Conservation (phyloP, 1,140 invertebrate genomes). For the Melitaea cinxia region DNA sequence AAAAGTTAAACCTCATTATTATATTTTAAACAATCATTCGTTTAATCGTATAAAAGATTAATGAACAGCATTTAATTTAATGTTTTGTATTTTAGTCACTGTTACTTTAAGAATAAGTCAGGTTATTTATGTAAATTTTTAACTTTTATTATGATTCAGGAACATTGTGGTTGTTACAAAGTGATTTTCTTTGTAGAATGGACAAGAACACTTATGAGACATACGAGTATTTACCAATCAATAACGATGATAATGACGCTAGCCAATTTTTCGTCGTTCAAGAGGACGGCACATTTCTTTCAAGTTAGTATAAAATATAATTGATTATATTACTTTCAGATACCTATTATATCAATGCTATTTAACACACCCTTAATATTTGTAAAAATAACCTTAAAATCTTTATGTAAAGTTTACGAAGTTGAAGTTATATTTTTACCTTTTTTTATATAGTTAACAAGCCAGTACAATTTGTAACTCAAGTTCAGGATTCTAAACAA, state of each 20-base stretch:
- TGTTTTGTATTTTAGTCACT: not conserved
- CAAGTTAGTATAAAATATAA: slow-evolving; percentile 28
- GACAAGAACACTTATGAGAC: slow-evolving; percentile 60
- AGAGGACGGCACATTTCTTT: slow-evolving; percentile 64
- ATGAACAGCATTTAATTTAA: not conserved
- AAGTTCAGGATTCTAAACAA: slow-evolving; percentile 56
- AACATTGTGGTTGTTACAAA: not conserved
- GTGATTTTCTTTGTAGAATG: slow-evolving; percentile 39
- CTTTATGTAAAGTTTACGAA: not conserved
- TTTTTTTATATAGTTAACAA: slow-evolving; percentile 52
- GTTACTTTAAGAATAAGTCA: slow-evolving; percentile 2
- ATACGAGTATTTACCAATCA: slow-evolving; percentile 58
- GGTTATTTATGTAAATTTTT: slow-evolving; percentile 16
- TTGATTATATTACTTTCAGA: not conserved
- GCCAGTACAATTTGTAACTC: slow-evolving; percentile 61
- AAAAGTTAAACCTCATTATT: not conserved
- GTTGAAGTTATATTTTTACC: not conserved
- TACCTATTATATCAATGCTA: no score
- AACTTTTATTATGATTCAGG: not conserved
- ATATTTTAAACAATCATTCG: not conserved
- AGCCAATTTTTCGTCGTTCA: slow-evolving; percentile 64
- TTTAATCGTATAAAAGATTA: not conserved
- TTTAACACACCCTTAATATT: no score
- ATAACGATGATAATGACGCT: slow-evolving; percentile 40
- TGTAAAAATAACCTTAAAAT: not conserved